A percentile compares a stretch with the other conserved stretches of the same genome.
Conservation (phyloP, 2,797 vertebrate species). For the Luscinia luscinia region DNA sequence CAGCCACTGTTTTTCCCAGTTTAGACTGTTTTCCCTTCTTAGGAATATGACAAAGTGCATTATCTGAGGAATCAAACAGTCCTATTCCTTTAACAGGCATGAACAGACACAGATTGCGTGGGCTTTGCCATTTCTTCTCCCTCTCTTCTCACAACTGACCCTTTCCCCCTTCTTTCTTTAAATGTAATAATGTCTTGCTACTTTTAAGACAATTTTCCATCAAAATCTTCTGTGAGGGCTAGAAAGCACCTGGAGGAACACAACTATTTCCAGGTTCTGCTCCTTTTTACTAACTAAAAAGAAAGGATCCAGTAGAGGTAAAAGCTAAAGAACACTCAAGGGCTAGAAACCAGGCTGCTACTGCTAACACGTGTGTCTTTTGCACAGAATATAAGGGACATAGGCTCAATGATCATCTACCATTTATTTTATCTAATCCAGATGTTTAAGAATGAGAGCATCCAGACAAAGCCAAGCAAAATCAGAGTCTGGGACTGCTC, state of each 20-base stretch:
- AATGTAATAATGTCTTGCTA: not conserved
- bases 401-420: accelerated
- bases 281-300: not conserved
- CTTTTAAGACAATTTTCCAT: not conserved
- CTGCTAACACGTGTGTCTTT: not conserved
- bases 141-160: not conserved
- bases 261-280: not conserved
- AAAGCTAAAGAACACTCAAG: not conserved
- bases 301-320: not conserved
- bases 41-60: not conserved
- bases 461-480: not conserved
- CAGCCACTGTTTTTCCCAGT: not conserved
- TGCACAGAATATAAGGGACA: not conserved
- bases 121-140: not conserved
- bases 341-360: not conserved
- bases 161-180: not conserved
- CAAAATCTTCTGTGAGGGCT: not conserved
- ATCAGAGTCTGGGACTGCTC: not conserved
- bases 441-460: not conserved
- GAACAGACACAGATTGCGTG: not conserved
- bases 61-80: not conserved
- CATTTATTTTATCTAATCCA: not conserved
- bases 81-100: not conserved
- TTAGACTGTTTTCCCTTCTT: not conserved
- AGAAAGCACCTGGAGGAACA: not conserved